Conservation (phyloP, 2,797 vertebrate species). For the Amazonetta brasiliensis region DNA sequence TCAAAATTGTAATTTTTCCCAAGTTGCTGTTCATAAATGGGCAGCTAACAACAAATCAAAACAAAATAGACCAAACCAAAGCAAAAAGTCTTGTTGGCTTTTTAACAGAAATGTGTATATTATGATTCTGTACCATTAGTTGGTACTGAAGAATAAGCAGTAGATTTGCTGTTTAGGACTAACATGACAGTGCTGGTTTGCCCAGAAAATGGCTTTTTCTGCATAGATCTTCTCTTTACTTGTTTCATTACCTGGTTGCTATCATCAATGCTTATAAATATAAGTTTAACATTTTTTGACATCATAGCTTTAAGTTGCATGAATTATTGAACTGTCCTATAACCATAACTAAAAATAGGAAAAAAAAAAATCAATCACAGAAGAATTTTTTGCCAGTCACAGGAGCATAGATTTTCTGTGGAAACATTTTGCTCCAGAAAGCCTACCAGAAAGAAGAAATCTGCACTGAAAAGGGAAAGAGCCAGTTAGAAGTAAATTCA, state of each 20-base stretch:
- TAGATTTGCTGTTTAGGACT: background rate
- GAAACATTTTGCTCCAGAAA: background rate
- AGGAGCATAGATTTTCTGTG: background rate
- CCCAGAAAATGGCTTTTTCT: background rate
- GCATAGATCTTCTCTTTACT: background rate
- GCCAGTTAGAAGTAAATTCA: background rate
- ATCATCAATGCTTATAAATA: background rate
- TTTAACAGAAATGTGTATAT: background rate
- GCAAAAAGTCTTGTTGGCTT: background rate
- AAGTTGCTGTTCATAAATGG: background rate
- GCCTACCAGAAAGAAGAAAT: background rate
- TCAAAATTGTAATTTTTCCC: background rate
- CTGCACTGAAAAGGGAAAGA: background rate
- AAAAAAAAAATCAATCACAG: background rate
- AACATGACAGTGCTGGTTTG: background rate
- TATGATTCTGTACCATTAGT: background rate
- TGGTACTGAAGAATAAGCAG: background rate
- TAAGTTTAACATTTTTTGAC: background rate
- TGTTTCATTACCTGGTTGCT: background rate
- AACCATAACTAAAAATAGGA: background rate
- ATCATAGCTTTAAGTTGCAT: background rate
- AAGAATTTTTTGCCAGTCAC: background rate
- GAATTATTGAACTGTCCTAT: background rate
- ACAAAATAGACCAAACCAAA: background rate
- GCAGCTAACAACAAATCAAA: background rate